These are phyloP conservation scores for Auanema sp. DNA, from an alignment of 2,888 invertebrate genomes.

Conservation along the genomic window DNA sequence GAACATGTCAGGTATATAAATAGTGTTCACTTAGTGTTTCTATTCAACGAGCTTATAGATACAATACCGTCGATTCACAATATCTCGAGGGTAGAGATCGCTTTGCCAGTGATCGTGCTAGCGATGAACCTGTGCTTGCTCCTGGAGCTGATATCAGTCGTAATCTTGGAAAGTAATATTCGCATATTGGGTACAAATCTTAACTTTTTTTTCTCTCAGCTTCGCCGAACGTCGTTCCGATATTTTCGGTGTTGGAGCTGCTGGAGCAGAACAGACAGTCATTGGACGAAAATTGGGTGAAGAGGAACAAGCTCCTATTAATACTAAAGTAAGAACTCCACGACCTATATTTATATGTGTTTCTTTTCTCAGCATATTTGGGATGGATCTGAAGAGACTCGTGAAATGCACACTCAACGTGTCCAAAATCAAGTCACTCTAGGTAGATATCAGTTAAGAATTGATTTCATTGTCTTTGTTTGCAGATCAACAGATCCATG, in stretches of 20 bases:
- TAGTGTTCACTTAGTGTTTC: neutral
- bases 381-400: conserved; percentile 96
- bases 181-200: neutral
- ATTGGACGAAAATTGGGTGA: conserved; percentile 89
- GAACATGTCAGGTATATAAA: conserved; percentile 82
- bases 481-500: conserved; percentile 48
- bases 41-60: conserved; percentile 22
- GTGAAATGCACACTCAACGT: conserved; percentile 71
- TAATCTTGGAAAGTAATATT: conserved; percentile 71
- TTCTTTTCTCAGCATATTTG: conserved; percentile 72
- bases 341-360: neutral
- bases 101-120: conserved; percentile 67
- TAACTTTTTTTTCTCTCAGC: conserved; percentile 65
- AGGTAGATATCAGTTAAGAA: conserved; percentile 12
- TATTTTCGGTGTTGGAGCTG: conserved; percentile 95
- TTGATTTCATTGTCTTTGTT: too few relatives aligned
- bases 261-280: conserved; percentile 82
- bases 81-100: conserved; percentile 92
- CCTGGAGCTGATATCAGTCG: conserved; percentile 87
- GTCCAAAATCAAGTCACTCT: conserved; percentile 48
- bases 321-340: conserved; percentile 38
- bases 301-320: conserved; percentile 28
- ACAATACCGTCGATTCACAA: conserved; percentile 64
- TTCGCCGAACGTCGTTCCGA: conserved; percentile 97
- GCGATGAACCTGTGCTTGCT: conserved; percentile 81